These are phyloP conservation scores for Simalia tracyae DNA, from an alignment of 2,797 vertebrate genomes.

Conservation along the genomic window DNA sequence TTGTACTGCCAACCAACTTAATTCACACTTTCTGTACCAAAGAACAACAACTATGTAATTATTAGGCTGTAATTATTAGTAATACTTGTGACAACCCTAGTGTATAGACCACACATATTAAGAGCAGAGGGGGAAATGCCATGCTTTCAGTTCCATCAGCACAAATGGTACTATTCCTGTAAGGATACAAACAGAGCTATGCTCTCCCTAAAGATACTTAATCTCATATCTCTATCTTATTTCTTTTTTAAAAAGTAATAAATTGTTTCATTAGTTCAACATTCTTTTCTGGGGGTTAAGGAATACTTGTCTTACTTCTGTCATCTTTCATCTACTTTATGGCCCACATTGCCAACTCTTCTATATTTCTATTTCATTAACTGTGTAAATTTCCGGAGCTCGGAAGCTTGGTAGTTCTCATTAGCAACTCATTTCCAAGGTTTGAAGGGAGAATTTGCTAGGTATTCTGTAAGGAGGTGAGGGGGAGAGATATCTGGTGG, in stretches of 20 bases:
- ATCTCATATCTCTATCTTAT: not conserved
- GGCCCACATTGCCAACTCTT: not conserved
- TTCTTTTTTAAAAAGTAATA: not conserved
- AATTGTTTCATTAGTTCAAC: not conserved
- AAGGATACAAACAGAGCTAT: not conserved
- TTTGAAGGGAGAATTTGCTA: not conserved
- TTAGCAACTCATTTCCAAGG: not conserved
- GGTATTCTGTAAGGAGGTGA: not conserved
- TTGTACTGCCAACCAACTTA: not conserved
- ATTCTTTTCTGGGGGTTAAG: not conserved
- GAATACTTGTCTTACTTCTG: not conserved
- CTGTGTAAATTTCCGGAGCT: conserved; percentile 8
- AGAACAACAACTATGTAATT: not conserved
- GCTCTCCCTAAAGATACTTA: not conserved
- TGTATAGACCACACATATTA: not conserved
- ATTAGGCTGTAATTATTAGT: not conserved
- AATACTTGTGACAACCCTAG: not conserved
- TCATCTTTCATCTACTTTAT: not conserved
- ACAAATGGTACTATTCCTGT: not conserved
- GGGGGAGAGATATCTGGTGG: not conserved
- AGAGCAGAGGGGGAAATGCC: not conserved
- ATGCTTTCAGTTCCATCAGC: not conserved
- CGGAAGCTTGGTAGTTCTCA: conserved; percentile 1
- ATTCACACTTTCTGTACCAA: not conserved
- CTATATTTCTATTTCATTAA: conserved; percentile 16